Evolutionary conservation across 2,797 vertebrate genomes (phyloP).

Genomic region (Eulemur albifrons): DNA sequence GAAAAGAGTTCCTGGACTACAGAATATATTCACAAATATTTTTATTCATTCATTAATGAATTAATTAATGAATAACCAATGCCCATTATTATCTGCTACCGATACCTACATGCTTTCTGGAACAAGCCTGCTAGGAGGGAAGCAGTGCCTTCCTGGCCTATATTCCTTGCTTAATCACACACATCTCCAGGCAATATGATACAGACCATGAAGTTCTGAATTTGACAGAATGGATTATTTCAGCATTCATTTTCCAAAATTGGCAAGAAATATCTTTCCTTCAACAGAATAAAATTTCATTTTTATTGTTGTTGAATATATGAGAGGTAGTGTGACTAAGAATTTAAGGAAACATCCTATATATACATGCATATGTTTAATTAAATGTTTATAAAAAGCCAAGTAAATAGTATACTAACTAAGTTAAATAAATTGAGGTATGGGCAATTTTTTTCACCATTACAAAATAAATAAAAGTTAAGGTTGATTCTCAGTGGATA

Average conservation of each 20-base stretch:
- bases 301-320: not conserved
- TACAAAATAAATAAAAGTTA: not conserved
- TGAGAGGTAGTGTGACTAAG: not conserved
- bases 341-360: not conserved
- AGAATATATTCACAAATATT: not conserved
- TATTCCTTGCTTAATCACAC: not conserved
- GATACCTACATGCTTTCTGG: not conserved
- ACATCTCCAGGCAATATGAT: not conserved
- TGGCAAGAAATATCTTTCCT: not conserved
- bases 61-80: not conserved
- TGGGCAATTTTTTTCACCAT: not conserved
- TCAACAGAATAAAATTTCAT: not conserved
- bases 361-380: not conserved
- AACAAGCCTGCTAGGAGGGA: not conserved
- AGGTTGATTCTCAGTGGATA: not conserved
- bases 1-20: not conserved
- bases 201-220: not conserved
- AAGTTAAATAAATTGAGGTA: not conserved
- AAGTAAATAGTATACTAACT: not conserved
- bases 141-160: not conserved
- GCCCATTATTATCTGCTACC: not conserved
- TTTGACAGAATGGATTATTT: not conserved
- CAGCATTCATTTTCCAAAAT: not conserved
- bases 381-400: not conserved
- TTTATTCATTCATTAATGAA: not conserved